These are phyloP conservation scores for Allophyes oxyacanthae DNA, from an alignment of 2,888 invertebrate genomes.

Conservation along the genomic window DNA sequence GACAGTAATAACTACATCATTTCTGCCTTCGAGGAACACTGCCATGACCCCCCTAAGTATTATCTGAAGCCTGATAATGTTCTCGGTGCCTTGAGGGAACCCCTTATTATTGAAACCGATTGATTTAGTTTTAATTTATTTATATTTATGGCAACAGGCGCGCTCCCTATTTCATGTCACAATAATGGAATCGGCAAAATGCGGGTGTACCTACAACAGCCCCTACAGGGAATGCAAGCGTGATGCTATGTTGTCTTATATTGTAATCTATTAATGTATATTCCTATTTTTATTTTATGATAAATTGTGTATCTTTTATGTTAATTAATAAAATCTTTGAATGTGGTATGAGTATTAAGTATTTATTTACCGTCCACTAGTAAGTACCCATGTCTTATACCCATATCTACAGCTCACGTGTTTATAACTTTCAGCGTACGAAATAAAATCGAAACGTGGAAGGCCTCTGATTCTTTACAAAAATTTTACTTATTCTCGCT, in stretches of 20 bases:
- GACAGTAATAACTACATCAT: constrained; percentile 71
- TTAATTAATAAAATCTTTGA: neutral
- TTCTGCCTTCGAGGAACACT: constrained; percentile 74
- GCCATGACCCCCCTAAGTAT: constrained; percentile 82
- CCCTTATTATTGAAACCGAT: constrained; percentile 67
- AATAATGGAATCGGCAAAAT: too few species aligned
- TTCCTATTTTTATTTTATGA: neutral
- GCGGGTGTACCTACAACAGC: too few species aligned
- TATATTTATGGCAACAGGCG: too few species aligned
- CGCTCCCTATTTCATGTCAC: too few species aligned
- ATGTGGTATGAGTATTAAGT: constrained; percentile 7
- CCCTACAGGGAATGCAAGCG: too few species aligned
- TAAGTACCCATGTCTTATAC: neutral
- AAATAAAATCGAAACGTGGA: constrained; percentile 70
- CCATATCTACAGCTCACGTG: neutral
- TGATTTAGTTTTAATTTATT: constrained; percentile 32
- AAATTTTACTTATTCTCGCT: constrained; percentile 75
- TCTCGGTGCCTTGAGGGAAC: constrained; percentile 73
- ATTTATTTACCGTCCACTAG: neutral
- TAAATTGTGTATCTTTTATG: neutral
- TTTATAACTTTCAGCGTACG: constrained; percentile 58
- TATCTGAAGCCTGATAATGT: constrained; percentile 79
- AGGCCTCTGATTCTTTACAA: constrained; percentile 71
- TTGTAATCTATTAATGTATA: too few species aligned
- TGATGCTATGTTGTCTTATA: too few species aligned